These are phyloP conservation scores for Nemopilema nomurai DNA, from an alignment of 30 jellyfish, hydroid and myxozoan species.

Conservation along the genomic window DNA sequence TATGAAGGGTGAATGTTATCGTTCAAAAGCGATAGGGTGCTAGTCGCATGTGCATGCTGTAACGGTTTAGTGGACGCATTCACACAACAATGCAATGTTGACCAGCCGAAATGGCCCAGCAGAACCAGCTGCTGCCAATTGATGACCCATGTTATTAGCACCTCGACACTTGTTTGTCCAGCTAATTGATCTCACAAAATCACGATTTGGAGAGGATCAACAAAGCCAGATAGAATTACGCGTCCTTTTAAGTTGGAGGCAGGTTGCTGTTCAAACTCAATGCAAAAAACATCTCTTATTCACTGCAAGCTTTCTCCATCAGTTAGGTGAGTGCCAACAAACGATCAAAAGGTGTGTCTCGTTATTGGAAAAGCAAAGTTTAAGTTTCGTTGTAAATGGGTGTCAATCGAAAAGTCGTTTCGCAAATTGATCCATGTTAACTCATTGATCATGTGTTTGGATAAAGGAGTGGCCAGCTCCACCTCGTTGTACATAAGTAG, in stretches of 20 bases:
- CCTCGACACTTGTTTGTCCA: background rate
- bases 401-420: constrained; percentile 5
- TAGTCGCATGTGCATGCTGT: no score
- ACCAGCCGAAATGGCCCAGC: background rate
- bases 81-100: no score
- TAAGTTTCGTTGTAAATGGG: constrained; percentile 28
- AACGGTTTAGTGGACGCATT: no score
- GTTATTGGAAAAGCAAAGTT: constrained; percentile 41
- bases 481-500: constrained; percentile 24
- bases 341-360: constrained; percentile 14
- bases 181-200: constrained; percentile 40
- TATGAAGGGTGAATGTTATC: no score
- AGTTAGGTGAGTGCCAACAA: constrained; percentile 1
- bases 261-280: constrained; percentile 43
- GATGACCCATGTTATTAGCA: background rate
- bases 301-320: background rate
- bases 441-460: constrained; percentile 12
- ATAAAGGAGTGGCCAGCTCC: constrained; percentile 29
- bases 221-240: constrained; percentile 7
- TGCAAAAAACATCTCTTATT: constrained; percentile 19
- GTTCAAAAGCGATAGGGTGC: no score
- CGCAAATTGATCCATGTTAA: constrained; percentile 8
- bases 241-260: constrained; percentile 10
- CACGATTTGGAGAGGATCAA: constrained; percentile 8
- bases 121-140: background rate